Evolutionary conservation across 2,797 vertebrate genomes (phyloP).

Genomic region (Arremon brunneinucha): DNA sequence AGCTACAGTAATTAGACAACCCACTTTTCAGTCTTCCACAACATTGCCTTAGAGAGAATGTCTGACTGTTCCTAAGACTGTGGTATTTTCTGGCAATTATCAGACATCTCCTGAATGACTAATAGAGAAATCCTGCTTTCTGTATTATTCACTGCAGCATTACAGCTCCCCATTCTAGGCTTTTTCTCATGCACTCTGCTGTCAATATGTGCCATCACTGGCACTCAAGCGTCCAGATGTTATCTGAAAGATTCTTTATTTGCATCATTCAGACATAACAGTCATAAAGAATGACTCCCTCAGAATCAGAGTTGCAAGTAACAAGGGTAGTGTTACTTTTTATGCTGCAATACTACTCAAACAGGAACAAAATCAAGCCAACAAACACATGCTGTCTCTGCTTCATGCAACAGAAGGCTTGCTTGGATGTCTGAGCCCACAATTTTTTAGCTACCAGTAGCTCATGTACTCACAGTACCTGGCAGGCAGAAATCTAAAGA

Average conservation of each 20-base stretch:
- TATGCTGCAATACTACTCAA: background rate
- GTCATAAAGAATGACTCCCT: background rate
- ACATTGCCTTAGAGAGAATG: background rate
- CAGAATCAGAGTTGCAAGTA: background rate
- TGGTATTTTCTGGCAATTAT: slow-evolving; percentile 27
- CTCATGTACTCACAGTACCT: background rate
- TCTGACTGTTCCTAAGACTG: background rate
- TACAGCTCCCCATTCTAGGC: background rate
- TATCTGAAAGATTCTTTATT: slow-evolving; percentile 38
- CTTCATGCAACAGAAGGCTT: background rate
- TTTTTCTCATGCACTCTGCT: background rate
- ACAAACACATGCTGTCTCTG: background rate
- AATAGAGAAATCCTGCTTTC: background rate
- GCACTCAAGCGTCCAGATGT: background rate
- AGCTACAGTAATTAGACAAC: slow-evolving; percentile 38
- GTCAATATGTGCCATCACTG: background rate
- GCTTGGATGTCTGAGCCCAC: background rate
- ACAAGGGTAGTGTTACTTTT: background rate
- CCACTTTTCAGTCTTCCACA: background rate
- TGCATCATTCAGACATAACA: background rate
- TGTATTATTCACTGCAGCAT: background rate
- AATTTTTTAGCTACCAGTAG: background rate
- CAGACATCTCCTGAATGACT: slow-evolving; percentile 24
- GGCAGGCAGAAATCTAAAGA: background rate
- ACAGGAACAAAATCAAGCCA: slow-evolving; percentile 1